A percentile compares a stretch with the other conserved stretches of the same genome.
Evolutionary conservation across 2,888 invertebrate genomes (phyloP).

Genomic region (Conchocele bisecta): DNA sequence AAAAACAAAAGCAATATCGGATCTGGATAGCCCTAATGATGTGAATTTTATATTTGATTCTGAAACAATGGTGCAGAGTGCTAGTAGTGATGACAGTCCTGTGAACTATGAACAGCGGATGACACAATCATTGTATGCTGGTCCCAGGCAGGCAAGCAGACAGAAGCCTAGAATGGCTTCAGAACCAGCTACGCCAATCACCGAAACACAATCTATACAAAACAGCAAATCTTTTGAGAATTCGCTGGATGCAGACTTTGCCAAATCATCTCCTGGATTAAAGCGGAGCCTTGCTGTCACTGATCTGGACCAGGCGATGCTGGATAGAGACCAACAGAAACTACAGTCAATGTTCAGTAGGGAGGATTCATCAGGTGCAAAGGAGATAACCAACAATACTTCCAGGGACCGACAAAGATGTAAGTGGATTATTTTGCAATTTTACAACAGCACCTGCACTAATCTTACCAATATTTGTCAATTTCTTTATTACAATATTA

Average conservation of each 20-base stretch:
- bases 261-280: conserved; percentile 43
- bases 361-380: too few species aligned
- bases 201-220: conserved; percentile 4
- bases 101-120: background rate
- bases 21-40: conserved; percentile 48
- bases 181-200: background rate
- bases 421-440: too few species aligned
- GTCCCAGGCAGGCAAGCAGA: conserved; percentile 7
- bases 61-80: conserved; percentile 38
- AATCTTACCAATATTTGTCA: too few species aligned
- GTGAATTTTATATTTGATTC: conserved; percentile 58
- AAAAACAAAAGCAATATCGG: conserved; percentile 40
- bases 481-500: too few species aligned
- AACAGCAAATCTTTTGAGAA: conserved; percentile 34
- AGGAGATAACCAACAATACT: too few species aligned
- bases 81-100: background rate
- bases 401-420: too few species aligned
- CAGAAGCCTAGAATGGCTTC: background rate
- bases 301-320: conserved; percentile 71
- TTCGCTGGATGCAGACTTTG: conserved; percentile 30
- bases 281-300: conserved; percentile 65
- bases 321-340: conserved; percentile 65
- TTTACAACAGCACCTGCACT: too few species aligned
- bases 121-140: conserved; percentile 36
- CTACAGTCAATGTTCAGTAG: conserved; percentile 58